Base-by-base conservation (phyloP, 2,797 vertebrate genomes). In the Gastrophryne carolinensis region DNA sequence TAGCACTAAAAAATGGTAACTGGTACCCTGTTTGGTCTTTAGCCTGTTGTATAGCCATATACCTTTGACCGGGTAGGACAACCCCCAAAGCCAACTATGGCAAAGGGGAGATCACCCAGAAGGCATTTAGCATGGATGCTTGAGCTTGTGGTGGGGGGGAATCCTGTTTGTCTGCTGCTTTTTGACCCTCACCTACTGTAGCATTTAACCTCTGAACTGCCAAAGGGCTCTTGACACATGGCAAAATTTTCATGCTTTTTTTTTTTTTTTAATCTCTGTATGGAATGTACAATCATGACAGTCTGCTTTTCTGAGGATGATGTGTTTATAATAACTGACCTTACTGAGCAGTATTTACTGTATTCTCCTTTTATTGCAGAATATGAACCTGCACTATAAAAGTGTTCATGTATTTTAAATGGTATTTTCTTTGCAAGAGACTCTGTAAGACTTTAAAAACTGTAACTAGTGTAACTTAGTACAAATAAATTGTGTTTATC, bases 401-500 rank as follows among this genome's bases (percentile, higher is more conserved):
- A 54, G 67, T 83, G 86, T 86, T 82, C 81, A 66, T 86, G 84
- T 83, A 82, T 83, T 86, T 85, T 80, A 50, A 68, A n/a, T 60
- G 81, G 77, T 86, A 79, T 88, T 81, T 81, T 58, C 73, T 86
- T 84, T 85, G 72, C 73, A 53, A 81, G 4, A 80, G 85, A 50
- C 64, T 24, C 81, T 86, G 81, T 88, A 41, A 21, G 81, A 80
- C 85, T 82, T 80, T 72, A 83, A 29, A 85, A 76, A n/a, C 39
- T 92, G 84, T 89, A 91, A 84, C 76, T 86, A 82, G 72, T 86
- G 82, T 84, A 83, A 85, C 39, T 76, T 85, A 85, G 79, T 85
- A 84, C 80, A 85, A 90, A 90, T 72, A 72, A 72, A 0, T 82
- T 83, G 53, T 15, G 73, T 84, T 87, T 84, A 39, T 35, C 19